A percentile compares a stretch with the other conserved stretches of the same genome.
These are phyloP conservation scores for Calliopsis andreniformis DNA, from an alignment of 1,140 invertebrate species.

Conservation along the genomic window DNA sequence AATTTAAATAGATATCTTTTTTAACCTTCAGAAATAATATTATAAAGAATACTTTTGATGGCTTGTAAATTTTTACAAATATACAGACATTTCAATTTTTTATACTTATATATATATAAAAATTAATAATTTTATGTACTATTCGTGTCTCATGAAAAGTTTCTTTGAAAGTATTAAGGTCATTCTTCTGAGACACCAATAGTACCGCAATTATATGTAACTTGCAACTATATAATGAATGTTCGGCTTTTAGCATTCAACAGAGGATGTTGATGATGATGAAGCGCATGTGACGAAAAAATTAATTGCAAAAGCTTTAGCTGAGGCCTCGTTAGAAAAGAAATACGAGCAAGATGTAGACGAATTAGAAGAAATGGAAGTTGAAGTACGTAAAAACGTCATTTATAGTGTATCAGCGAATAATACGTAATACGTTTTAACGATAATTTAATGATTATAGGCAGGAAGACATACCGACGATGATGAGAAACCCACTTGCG, in stretches of 20 bases:
- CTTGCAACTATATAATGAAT: not conserved
- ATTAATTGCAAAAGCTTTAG: slow-evolving; percentile 73
- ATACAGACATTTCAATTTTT: too few species aligned
- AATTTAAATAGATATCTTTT: too few species aligned
- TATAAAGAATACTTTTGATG: too few species aligned
- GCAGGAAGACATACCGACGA: slow-evolving; percentile 33
- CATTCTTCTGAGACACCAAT: too few species aligned
- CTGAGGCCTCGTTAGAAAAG: slow-evolving; percentile 71
- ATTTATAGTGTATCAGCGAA: not conserved
- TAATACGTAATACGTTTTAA: not conserved
- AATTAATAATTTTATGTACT: too few species aligned
- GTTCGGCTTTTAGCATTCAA: slow-evolving; percentile 12
- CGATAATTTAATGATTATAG: slow-evolving; percentile 13
- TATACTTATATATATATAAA: too few species aligned
- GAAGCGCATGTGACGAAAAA: slow-evolving; percentile 67
- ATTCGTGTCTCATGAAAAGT: too few species aligned
- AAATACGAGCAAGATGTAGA: slow-evolving; percentile 66
- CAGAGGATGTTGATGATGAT: slow-evolving; percentile 54
- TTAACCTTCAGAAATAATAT: too few species aligned
- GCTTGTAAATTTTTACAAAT: too few species aligned
- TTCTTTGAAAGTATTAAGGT: too few species aligned
- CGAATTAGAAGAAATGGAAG: slow-evolving; percentile 67
- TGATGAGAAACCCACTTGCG: slow-evolving; percentile 64
- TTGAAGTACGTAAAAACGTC: slow-evolving; percentile 51
- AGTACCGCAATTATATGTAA: not conserved